These are phyloP conservation scores for Porites evermanni DNA, from an alignment of 92 coral and sea anemone genomes.

Conservation along the genomic window DNA sequence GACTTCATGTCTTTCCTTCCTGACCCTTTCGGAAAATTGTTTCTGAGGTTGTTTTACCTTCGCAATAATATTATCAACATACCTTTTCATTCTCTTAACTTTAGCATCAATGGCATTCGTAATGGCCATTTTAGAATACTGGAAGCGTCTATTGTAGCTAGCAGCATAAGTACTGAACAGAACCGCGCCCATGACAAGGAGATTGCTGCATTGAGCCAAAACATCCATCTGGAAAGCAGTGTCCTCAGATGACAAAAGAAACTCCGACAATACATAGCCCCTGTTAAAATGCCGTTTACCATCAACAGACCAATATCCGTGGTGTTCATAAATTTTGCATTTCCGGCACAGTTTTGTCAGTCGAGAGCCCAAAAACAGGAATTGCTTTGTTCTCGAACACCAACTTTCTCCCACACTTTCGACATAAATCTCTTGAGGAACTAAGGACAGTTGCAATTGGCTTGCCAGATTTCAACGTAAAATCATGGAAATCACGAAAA, in stretches of 20 bases:
- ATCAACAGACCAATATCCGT: slow-evolving; percentile 18
- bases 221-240: slow-evolving; percentile 27
- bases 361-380: slow-evolving; percentile 18
- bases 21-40: too few relatives aligned
- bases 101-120: too few relatives aligned
- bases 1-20: too few relatives aligned
- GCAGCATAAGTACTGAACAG: neutral
- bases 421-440: neutral
- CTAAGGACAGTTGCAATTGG: slow-evolving; percentile 26
- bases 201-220: neutral
- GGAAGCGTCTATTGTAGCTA: too few relatives aligned
- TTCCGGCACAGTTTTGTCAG: slow-evolving; percentile 30
- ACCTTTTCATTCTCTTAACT: too few relatives aligned
- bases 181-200: neutral
- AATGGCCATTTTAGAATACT: too few relatives aligned
- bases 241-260: slow-evolving; percentile 44
- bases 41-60: neutral
- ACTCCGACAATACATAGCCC: neutral
- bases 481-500: neutral
- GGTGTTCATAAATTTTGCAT: slow-evolving; percentile 57
- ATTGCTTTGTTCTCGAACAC: neutral
- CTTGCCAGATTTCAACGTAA: neutral
- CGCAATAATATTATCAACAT: neutral
- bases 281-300: slow-evolving; percentile 10
- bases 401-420: neutral